Base-by-base conservation (phyloP, 2,113 vertebrate species). In the Romanogobio albipinnatus region DNA sequence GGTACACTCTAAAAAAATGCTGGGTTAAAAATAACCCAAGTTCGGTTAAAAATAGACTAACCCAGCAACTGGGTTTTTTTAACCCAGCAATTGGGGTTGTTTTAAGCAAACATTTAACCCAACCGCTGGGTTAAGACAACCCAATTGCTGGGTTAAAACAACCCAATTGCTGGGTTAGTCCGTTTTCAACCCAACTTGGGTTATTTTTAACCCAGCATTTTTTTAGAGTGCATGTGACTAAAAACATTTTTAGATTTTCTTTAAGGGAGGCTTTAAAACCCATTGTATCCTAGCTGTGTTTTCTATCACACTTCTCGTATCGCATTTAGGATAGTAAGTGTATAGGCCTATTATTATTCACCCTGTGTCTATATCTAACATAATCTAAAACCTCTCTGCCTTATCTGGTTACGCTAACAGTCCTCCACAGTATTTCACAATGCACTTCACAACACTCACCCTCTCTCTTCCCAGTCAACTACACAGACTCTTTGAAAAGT, bases 401-500 rank as follows among this genome's bases (percentile, higher is more conserved):
- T 76, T 33, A 56, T 78, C 17, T 56, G 33, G 11, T 58, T 78
- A 59, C 5, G 0, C 53, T n/a, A 45, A 13, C 5, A 29, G 43
- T 51, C 14, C 39, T 47, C 56, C 5, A 79, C 5, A 62, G n/a
- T 45, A 29, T 45, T 80, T 79, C 43, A 80, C n/a, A 49, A 29
- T 80, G 39, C 36, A 47, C 59, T 45, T 19, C 17, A 56, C 36
- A 83, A 59, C 51, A 53, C 56, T 68, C 45, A 68, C 43, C 15
- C 43, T 66, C 26, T 66, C 56, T 62, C 36, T 39, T 82, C 26
- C 13, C 47, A 47, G 59, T 45, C 58, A 80, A 5, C 13, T 13
- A 47, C 62, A 53, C 29, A 3, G 17, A 24, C 29, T 82, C 29
- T 71, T 71, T 71, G 62, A 56, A 82, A 80, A 80, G 76, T 77